Conservation (phyloP, 2,797 vertebrate genomes). For the Brachyrhaphis roseni region DNA sequence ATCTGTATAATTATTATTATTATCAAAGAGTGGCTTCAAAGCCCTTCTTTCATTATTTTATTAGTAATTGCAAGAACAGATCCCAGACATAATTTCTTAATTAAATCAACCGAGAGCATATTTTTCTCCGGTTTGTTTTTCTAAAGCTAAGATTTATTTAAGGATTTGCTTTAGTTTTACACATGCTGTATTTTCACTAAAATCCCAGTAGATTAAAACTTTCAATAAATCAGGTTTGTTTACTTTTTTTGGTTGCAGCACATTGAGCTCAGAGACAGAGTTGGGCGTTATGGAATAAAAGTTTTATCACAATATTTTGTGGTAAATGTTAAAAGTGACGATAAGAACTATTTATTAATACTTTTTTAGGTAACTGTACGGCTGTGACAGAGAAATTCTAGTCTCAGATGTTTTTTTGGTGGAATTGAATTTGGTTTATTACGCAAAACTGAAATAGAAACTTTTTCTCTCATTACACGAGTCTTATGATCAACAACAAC, state of each 20-base stretch:
- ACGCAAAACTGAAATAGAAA: no score
- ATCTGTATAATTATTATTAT: slow-evolving; percentile 31
- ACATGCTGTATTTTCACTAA: not conserved
- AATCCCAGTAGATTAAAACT: not conserved
- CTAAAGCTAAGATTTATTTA: not conserved
- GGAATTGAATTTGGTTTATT: no score
- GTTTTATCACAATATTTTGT: no score
- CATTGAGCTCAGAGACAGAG: no score
- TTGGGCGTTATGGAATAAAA: no score
- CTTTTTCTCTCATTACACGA: no score
- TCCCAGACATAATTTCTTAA: not conserved
- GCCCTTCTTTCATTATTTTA: slow-evolving; percentile 22
- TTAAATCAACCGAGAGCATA: not conserved
- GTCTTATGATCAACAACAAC: no score
- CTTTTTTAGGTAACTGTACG: no score
- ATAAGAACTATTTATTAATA: no score
- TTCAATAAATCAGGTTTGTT: not conserved
- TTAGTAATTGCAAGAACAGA: not conserved
- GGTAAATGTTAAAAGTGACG: no score
- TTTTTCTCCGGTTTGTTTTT: not conserved
- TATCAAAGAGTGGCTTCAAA: slow-evolving; percentile 36
- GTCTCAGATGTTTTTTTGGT: no score
- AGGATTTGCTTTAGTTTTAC: not conserved
- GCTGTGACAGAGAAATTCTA: no score
- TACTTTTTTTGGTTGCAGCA: not conserved